Base-by-base conservation (phyloP, 2,888 invertebrate genomes). In the Malachius bipustulatus region DNA sequence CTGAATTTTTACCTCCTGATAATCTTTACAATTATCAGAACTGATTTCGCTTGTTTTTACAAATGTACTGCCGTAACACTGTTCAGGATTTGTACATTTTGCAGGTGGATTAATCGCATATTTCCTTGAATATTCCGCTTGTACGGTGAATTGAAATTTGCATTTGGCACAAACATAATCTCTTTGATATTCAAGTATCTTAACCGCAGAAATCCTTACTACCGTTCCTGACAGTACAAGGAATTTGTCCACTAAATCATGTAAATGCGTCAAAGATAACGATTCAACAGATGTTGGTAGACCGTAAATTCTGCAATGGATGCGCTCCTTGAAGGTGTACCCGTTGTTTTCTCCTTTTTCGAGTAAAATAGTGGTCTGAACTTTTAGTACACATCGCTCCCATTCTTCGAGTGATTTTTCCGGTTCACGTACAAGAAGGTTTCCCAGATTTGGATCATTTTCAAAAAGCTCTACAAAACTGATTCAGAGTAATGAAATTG, bases 1-100 rank as follows among this genome's bases (percentile, higher is more conserved):
- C 75, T 87, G 65, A 52, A 91, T 71, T 65, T 84, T 87, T 9
- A 88, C 75, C 66, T 87, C 85, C 60, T 87, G 87, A 61, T 82
- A 85, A 65, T 87, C 85, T 49, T 74, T 79, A 55, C 74, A 87
- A 52, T 77, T 69, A 42, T 72, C 68, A 41, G 73, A 66, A 30
- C 75, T 70, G 24, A 75, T 62, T 34, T 70, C 57, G 40, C 67
- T 69, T 11, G 73, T 60, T 47, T 64, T 61, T 38, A 53, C 37
- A 40, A 76, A 69, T 48, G 67, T 75, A 26, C 66, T 65, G 47
- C 71, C 67, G 47, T 62, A 64, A 52, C 77, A 77, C 15, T 59
- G 59, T 31, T 70, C 69, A 30, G 70, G 67, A 59, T 70, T 73
- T n/a, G 57, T 49, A 55, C 77, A 77, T 34, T 51, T 56, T 24